These are phyloP conservation scores for Eurosta solidaginis DNA, from an alignment of 1,140 invertebrate genomes.

Conservation along the genomic window DNA sequence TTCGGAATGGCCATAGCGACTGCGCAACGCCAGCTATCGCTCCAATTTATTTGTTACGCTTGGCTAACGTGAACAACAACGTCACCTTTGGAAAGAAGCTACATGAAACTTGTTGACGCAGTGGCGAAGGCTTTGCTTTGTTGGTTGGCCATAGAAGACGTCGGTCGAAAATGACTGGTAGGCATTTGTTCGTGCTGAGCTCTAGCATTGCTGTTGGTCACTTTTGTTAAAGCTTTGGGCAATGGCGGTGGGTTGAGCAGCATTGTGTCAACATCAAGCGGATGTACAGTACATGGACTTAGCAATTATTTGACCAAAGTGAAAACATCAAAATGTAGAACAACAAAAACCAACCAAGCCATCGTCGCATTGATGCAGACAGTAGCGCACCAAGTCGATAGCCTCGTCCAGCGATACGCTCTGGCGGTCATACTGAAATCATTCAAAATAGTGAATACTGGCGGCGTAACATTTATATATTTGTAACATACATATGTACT, in stretches of 20 bases:
- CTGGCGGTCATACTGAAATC: neutral
- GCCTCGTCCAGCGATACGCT: slow-evolving; percentile 3
- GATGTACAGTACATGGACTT: neutral
- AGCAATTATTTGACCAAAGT: slow-evolving; percentile 5
- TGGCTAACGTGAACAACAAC: slow-evolving; percentile 19
- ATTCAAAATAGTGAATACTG: neutral
- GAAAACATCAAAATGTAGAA: neutral
- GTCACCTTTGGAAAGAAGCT: slow-evolving; percentile 28
- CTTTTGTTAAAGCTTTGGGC: neutral
- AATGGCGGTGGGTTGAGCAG: neutral
- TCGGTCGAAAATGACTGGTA: neutral
- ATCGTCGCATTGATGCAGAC: neutral
- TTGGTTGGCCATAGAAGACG: neutral
- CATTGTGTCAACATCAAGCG: slow-evolving; percentile 3
- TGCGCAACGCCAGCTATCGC: slow-evolving; percentile 30
- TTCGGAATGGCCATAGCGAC: slow-evolving; percentile 5
- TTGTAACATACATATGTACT: neutral
- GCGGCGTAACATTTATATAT: too few relatives aligned
- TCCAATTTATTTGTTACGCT: slow-evolving; percentile 37
- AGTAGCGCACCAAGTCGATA: neutral
- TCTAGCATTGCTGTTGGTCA: neutral
- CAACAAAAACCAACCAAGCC: neutral
- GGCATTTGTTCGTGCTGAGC: neutral
- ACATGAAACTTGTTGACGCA: neutral
- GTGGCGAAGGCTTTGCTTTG: neutral